Conservation (phyloP, 2,113 vertebrate species). For the Corythaixoides concolor region DNA sequence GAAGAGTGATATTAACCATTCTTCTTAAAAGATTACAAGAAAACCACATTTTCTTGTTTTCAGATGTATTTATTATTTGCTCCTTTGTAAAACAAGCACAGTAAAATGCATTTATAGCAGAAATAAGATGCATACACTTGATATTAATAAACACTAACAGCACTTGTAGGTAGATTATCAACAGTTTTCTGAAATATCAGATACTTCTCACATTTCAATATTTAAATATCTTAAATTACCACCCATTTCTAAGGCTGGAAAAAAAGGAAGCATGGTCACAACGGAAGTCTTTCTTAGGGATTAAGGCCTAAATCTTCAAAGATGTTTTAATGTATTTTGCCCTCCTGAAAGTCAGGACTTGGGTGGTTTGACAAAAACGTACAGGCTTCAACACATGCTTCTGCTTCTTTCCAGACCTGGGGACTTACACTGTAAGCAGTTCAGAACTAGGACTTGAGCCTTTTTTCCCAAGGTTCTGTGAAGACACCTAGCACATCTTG, state of each 20-base stretch:
- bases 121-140: not conserved
- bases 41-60: not conserved
- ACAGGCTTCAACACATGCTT: not conserved
- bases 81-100: not conserved
- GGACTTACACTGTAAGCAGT: not conserved
- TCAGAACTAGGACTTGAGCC: not conserved
- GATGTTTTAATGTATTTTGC: not conserved
- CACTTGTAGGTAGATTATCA: not conserved
- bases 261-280: not conserved
- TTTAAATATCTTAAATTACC: not conserved
- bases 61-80: not conserved
- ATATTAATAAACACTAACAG: not conserved
- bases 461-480: not conserved
- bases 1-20: not conserved
- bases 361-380: not conserved
- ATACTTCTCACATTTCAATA: not conserved
- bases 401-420: not conserved
- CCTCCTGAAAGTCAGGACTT: not conserved
- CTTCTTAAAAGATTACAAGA: not conserved
- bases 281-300: not conserved
- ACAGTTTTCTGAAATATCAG: constrained; percentile 37
- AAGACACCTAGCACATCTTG: not conserved
- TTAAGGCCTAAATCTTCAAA: not conserved
- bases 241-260: not conserved
- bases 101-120: not conserved